Conservation (phyloP, 2,113 vertebrate species). For the Morone saxatilis region DNA sequence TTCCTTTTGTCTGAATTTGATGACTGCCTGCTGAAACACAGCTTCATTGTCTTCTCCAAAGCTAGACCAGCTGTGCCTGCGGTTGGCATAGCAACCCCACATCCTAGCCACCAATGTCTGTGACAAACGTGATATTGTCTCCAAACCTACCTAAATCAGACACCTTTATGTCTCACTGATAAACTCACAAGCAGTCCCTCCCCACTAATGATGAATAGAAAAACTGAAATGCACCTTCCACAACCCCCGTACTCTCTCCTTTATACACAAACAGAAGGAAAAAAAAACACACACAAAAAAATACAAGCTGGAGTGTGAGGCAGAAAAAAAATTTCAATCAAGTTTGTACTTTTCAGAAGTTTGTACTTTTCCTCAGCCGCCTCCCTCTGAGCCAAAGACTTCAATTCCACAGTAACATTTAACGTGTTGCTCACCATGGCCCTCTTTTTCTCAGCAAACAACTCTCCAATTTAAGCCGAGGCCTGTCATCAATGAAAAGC, state of each 20-base stretch:
- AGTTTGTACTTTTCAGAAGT: conserved; percentile 58
- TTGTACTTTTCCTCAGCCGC: conserved; percentile 31
- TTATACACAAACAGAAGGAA: neutral
- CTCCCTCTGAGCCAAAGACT: conserved; percentile 47
- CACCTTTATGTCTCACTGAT: conserved; percentile 50
- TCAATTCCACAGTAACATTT: conserved; percentile 52
- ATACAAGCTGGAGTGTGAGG: neutral
- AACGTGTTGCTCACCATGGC: conserved; percentile 3
- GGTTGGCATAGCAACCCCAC: conserved; percentile 77
- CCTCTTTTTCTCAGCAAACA: conserved; percentile 31
- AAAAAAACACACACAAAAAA: neutral
- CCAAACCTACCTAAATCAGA: conserved; percentile 35
- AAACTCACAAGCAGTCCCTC: neutral
- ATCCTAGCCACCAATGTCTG: conserved; percentile 16
- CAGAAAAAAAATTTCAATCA: conserved; percentile 29
- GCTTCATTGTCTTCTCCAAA: conserved; percentile 61
- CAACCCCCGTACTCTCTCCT: neutral
- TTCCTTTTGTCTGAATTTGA: conserved; percentile 56
- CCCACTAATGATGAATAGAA: neutral
- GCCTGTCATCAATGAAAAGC: conserved; percentile 31
- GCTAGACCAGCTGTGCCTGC: conserved; percentile 56
- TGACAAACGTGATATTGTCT: conserved; percentile 13
- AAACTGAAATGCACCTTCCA: neutral
- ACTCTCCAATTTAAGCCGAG: conserved; percentile 37
- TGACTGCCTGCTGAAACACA: conserved; percentile 50